A percentile compares a stretch with the other conserved stretches of the same genome.
Conservation (phyloP, 2,888 invertebrate species). For the Neoitamus cyanurus region DNA sequence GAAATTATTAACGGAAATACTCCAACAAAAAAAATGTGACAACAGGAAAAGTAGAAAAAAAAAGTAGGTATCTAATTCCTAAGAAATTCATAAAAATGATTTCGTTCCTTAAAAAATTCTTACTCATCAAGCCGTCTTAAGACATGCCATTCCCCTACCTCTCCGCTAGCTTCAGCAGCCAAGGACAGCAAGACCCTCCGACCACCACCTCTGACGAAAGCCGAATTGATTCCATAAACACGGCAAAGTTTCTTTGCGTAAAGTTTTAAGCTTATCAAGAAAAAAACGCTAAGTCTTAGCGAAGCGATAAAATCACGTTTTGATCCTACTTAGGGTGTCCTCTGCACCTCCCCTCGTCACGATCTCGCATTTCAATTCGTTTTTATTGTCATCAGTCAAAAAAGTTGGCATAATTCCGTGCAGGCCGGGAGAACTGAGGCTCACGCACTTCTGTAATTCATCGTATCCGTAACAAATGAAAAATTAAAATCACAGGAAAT, state of each 20-base stretch:
- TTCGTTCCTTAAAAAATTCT: background rate
- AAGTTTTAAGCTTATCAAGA: conserved; percentile 10
- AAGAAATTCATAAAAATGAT: background rate
- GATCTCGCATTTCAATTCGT: background rate
- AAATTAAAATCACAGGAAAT: conserved; percentile 46
- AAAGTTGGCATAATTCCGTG: conserved; percentile 9
- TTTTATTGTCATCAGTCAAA: conserved; percentile 41
- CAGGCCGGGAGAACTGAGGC: conserved; percentile 3
- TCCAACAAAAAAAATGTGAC: no score
- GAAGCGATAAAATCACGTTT: conserved; percentile 24
- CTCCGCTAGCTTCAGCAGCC: background rate
- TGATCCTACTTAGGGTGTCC: conserved; percentile 34
- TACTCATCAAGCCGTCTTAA: background rate
- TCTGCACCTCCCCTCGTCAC: background rate
- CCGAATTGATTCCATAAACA: background rate
- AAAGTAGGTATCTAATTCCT: background rate
- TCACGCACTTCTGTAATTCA: conserved; percentile 43
- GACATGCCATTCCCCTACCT: background rate
- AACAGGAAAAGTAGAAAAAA: background rate
- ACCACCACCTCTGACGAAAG: background rate
- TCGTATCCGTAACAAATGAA: conserved; percentile 45
- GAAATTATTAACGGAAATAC: no score
- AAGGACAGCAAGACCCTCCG: background rate
- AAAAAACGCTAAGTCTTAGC: background rate
- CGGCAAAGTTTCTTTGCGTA: background rate